A percentile compares a stretch with the other conserved stretches of the same genome.
Evolutionary conservation across 1,140 invertebrate genomes (phyloP).

Genomic region (Musca domestica): DNA sequence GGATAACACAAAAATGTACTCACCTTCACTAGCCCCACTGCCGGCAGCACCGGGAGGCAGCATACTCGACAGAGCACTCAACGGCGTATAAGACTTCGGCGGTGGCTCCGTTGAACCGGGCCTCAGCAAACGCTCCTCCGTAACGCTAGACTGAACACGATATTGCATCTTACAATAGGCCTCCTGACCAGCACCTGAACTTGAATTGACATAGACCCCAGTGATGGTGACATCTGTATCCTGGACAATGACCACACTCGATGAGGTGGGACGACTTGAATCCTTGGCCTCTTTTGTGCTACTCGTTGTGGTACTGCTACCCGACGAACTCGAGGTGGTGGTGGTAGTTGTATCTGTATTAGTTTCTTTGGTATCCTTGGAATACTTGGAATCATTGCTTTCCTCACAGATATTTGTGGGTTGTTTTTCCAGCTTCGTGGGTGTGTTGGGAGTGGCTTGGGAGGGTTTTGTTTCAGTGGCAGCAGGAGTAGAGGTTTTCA

Average conservation of each 20-base stretch:
- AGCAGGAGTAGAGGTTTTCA: neutral
- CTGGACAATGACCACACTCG: conserved; percentile 72
- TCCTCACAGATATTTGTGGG: conserved; percentile 40
- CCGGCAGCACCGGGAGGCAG: conserved; percentile 67
- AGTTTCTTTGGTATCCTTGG: conserved; percentile 61
- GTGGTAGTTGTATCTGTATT: conserved; percentile 54
- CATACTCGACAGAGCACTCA: conserved; percentile 83
- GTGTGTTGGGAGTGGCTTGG: conserved; percentile 36
- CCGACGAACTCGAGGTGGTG: conserved; percentile 40
- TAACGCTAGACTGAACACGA: conserved; percentile 56
- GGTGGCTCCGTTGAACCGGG: conserved; percentile 75
- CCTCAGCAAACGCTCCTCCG: conserved; percentile 57
- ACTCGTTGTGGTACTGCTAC: conserved; percentile 28
- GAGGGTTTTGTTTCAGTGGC: conserved; percentile 53
- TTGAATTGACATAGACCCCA: conserved; percentile 72
- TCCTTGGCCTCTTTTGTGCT: conserved; percentile 45
- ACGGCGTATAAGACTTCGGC: conserved; percentile 77
- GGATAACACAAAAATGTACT: no score
- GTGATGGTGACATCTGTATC: conserved; percentile 85
- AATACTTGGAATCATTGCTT: conserved; percentile 55
- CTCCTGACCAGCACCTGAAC: conserved; percentile 74
- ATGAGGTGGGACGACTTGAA: conserved; percentile 48
- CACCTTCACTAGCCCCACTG: conserved; percentile 38
- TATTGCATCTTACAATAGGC: conserved; percentile 84
- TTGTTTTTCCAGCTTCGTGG: conserved; percentile 54